Percentiles rank a stretch among this genome's conserved stretches.
Evolutionary conservation across 1,140 invertebrate species (phyloP).

Genomic region (Ostrea denselamellosa): DNA sequence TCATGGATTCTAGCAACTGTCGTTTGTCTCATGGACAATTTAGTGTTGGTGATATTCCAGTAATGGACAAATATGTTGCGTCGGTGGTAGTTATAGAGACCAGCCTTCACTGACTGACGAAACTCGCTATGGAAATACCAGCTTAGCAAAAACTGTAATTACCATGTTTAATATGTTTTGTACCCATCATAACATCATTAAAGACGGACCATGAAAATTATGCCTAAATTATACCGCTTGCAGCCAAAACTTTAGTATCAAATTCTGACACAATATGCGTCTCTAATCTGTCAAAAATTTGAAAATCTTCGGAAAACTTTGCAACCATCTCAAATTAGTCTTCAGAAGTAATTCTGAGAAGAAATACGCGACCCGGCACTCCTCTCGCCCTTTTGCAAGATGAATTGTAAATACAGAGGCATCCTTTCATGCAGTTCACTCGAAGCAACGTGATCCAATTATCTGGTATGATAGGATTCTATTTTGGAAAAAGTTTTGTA

Average conservation of each 20-base stretch:
- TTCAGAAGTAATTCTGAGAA: not conserved
- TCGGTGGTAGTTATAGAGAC: slow-evolving; percentile 17
- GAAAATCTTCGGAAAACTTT: not conserved
- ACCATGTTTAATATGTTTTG: not conserved
- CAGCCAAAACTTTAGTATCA: not conserved
- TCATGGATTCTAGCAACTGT: not conserved
- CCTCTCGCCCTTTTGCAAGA: not conserved
- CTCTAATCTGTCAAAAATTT: not conserved
- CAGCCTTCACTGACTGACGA: not conserved
- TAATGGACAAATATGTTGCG: not conserved
- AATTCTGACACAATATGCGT: not conserved
- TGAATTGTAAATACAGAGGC: not conserved
- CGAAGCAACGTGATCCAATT: not conserved
- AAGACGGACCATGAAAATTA: slow-evolving; percentile 21
- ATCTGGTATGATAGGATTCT: not conserved
- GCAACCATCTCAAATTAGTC: not conserved
- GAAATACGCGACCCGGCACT: not conserved
- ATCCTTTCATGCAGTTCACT: not conserved
- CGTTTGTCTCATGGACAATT: not conserved
- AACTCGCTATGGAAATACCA: not conserved
- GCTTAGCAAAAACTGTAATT: not conserved
- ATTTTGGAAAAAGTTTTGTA: not conserved
- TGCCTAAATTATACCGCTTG: not conserved
- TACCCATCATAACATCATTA: slow-evolving; percentile 21
- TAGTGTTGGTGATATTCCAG: slow-evolving; percentile 16